A percentile compares a stretch with the other conserved stretches of the same genome.
Conservation (phyloP, 2,797 vertebrate species). For the Xenentodon cancila region DNA sequence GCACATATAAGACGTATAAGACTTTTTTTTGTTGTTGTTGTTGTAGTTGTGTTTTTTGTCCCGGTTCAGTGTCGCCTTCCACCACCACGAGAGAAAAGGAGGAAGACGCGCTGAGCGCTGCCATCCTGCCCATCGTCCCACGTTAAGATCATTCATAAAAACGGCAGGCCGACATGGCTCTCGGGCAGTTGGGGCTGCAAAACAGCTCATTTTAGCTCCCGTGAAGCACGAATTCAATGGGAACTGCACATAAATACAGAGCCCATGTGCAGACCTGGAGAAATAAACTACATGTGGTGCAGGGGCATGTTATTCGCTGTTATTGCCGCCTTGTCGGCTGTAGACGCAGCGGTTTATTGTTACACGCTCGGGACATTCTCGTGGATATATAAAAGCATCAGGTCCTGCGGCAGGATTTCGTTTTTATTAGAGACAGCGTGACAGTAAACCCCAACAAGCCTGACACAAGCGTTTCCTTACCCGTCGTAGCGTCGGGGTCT, state of each 20-base stretch:
- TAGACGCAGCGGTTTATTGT: neutral
- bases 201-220: too few species aligned
- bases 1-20: too few species aligned
- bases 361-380: neutral
- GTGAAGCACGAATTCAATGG: neutral
- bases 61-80: neutral
- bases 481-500: conserved; percentile 5
- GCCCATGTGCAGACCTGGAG: neutral
- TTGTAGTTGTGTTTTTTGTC: neutral
- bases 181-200: conserved; percentile 18
- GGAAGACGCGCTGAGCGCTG: conserved; percentile 19
- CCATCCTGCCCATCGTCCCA: conserved; percentile 47
- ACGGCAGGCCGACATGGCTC: conserved; percentile 26
- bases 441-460: neutral
- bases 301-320: neutral
- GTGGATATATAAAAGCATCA: neutral
- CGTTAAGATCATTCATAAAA: conserved; percentile 65
- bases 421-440: too few species aligned
- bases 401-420: too few species aligned
- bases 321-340: too few species aligned
- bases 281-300: neutral
- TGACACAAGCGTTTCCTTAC: conserved; percentile 44
- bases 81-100: neutral
- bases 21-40: too few species aligned
- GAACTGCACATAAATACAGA: neutral